Conservation (phyloP, 2,888 invertebrate genomes). For the Acrobasis suavella region DNA sequence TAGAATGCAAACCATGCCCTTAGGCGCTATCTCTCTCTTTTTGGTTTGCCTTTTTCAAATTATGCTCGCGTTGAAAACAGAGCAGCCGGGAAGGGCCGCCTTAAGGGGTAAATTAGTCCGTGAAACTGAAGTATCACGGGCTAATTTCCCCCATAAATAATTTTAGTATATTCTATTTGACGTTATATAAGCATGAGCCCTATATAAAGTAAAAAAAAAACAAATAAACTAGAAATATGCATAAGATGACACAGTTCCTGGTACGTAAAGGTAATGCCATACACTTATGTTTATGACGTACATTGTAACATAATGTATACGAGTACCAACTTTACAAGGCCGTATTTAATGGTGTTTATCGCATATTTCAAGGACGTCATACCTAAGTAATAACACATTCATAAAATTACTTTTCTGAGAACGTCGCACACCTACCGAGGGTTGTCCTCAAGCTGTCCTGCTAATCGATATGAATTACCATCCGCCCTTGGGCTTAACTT, state of each 20-base stretch:
- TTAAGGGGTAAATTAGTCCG: too few species aligned
- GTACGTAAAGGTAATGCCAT: slow-evolving; percentile 1
- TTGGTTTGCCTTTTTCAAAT: too few species aligned
- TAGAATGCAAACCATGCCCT: too few species aligned
- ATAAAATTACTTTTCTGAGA: slow-evolving; percentile 7
- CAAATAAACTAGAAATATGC: neutral
- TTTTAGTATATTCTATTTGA: too few species aligned
- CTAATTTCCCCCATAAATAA: too few species aligned
- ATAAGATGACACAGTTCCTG: neutral
- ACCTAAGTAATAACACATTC: neutral
- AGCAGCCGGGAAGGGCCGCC: too few species aligned
- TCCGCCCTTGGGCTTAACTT: neutral
- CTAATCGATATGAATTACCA: neutral
- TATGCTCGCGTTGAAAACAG: too few species aligned
- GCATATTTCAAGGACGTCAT: neutral
- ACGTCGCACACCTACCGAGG: neutral
- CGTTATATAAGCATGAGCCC: too few species aligned
- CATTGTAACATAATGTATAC: neutral
- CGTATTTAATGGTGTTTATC: slow-evolving; percentile 9
- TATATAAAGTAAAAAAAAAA: too few species aligned
- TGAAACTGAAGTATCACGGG: too few species aligned
- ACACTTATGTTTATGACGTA: neutral
- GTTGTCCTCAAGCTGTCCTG: neutral
- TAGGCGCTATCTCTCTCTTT: too few species aligned
- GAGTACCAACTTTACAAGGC: slow-evolving; percentile 7